A percentile compares a stretch with the other conserved stretches of the same genome.
Conservation (phyloP, 2,888 invertebrate genomes). For the Nebria brevicollis region DNA sequence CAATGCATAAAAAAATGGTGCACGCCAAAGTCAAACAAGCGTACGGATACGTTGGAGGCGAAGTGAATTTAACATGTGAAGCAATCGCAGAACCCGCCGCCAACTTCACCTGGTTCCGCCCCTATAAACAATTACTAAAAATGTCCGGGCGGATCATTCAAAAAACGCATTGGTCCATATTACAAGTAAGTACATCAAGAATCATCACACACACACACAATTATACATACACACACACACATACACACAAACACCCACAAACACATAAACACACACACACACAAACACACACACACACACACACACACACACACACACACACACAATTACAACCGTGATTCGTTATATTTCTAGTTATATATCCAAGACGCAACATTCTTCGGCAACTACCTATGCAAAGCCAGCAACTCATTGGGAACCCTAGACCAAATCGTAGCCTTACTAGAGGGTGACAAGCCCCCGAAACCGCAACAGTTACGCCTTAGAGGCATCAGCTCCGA, state of each 20-base stretch:
- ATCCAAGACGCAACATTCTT: conserved; percentile 60
- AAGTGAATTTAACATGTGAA: conserved; percentile 75
- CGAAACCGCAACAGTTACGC: conserved; percentile 60
- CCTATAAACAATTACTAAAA: conserved; percentile 53
- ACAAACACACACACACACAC: too few relatives aligned
- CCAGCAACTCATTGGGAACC: conserved; percentile 65
- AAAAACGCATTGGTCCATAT: conserved; percentile 57
- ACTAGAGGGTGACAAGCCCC: conserved; percentile 67
- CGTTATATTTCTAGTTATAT: conserved; percentile 54
- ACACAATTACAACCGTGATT: not conserved
- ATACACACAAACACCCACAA: not conserved
- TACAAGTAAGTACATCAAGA: conserved; percentile 53
- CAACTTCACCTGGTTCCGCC: conserved; percentile 65
- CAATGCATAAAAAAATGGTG: conserved; percentile 50
- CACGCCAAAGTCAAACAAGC: conserved; percentile 58
- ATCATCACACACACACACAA: not conserved
- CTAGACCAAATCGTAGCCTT: conserved; percentile 65
- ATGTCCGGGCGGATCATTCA: conserved; percentile 54
- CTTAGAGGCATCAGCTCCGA: conserved; percentile 54
- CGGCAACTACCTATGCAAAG: conserved; percentile 67
- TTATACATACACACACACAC: too few relatives aligned
- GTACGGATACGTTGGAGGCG: conserved; percentile 66
- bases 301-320: not conserved
- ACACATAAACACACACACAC: not conserved
- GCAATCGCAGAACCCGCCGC: conserved; percentile 76